phyloP scores from a whole-genome alignment of 2,797 vertebrate species.

The Pangasius mekongensis region DNA sequence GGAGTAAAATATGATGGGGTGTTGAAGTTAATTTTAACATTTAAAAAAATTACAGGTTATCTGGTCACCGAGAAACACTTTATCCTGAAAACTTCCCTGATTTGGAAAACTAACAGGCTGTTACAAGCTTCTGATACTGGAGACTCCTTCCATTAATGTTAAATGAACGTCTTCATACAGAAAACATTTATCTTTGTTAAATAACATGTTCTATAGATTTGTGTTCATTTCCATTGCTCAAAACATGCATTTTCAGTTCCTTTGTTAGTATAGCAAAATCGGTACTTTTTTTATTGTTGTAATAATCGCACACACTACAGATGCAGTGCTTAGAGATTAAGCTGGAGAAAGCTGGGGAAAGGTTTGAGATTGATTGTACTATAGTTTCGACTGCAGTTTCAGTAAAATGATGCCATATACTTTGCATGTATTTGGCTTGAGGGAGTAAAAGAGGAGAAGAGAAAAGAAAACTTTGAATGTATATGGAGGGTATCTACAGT shows the following conservation, averaged over 20 bases:
- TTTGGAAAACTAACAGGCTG: not conserved
- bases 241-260: not conserved
- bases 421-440: not conserved
- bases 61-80: not conserved
- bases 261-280: not conserved
- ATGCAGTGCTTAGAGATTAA: not conserved
- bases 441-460: too few species aligned
- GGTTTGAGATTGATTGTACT: not conserved
- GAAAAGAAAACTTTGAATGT: not conserved
- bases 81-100: not conserved
- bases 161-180: not conserved
- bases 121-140: not conserved
- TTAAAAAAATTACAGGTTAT: not conserved
- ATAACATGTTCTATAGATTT: not conserved
- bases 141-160: not conserved
- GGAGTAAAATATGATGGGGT: not conserved
- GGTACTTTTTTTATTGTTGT: not conserved
- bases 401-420: not conserved
- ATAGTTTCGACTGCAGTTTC: not conserved
- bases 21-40: not conserved
- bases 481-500: not conserved
- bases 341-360: not conserved
- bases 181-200: not conserved
- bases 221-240: not conserved
- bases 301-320: not conserved